These are phyloP conservation scores for Hydropsyche tenuis DNA, from an alignment of 1,140 invertebrate genomes.

Conservation along the genomic window DNA sequence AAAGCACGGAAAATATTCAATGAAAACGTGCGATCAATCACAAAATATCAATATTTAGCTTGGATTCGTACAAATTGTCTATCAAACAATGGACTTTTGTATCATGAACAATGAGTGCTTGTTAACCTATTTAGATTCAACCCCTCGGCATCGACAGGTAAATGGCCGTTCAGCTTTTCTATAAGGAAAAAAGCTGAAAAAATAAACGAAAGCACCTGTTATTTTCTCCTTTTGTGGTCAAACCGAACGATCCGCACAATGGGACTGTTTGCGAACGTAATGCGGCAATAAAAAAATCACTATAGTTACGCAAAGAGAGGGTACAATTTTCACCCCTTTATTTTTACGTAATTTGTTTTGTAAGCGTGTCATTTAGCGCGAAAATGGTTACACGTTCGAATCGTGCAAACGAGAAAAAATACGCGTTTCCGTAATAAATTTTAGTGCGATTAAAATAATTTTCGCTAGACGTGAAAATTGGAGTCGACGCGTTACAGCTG, in stretches of 20 bases:
- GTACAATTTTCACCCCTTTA: conserved; percentile 16
- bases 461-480: neutral
- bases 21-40: too few species aligned
- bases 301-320: neutral
- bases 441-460: neutral
- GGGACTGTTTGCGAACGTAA: neutral
- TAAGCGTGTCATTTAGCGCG: too few species aligned
- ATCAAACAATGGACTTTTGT: conserved; percentile 7
- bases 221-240: neutral
- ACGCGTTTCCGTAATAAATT: too few species aligned
- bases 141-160: neutral
- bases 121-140: conserved; percentile 7
- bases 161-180: neutral
- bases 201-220: conserved; percentile 2
- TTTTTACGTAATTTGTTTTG: neutral
- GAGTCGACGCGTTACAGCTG: neutral
- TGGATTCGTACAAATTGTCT: too few species aligned
- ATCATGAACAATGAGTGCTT: conserved; percentile 2
- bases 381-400: too few species aligned
- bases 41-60: too few species aligned
- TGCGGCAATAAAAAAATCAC: neutral
- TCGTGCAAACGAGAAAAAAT: too few species aligned
- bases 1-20: too few species aligned
- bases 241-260: neutral
- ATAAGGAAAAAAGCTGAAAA: neutral